Percentiles rank a stretch among this genome's conserved stretches.
These are phyloP conservation scores for Pleuronectes platessa DNA, from an alignment of 2,113 vertebrate genomes.

Conservation along the genomic window DNA sequence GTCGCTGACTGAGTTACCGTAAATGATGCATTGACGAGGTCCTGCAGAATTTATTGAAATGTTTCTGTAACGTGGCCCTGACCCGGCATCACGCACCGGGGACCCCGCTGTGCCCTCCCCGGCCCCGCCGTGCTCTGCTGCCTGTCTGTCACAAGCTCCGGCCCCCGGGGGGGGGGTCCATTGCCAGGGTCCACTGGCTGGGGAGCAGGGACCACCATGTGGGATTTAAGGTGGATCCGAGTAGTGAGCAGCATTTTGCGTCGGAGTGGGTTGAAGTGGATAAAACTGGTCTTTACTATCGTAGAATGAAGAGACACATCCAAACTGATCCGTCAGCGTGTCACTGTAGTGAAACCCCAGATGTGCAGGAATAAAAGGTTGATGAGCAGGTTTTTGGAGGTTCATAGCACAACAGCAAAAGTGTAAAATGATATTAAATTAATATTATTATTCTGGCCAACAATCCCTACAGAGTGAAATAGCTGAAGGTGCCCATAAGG, in stretches of 20 bases:
- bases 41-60: constrained; percentile 70
- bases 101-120: constrained; percentile 41
- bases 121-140: constrained; percentile 31
- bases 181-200: background rate
- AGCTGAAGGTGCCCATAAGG: background rate
- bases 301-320: background rate
- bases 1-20: constrained; percentile 49
- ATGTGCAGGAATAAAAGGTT: background rate
- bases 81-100: constrained; percentile 42
- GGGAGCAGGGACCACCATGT: constrained; percentile 7
- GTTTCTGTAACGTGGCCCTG: constrained; percentile 59
- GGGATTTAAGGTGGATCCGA: background rate
- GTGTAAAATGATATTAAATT: background rate
- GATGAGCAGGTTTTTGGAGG: too few species aligned
- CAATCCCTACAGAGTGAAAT: too few species aligned
- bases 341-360: background rate
- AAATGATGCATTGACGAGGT: constrained; percentile 70
- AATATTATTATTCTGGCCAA: background rate
- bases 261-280: background rate
- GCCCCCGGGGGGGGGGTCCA: constrained; percentile 14
- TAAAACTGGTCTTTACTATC: background rate
- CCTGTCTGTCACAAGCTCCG: constrained; percentile 59
- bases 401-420: background rate
- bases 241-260: background rate
- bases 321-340: background rate